A percentile compares a stretch with the other conserved stretches of the same genome.
phyloP scores from a whole-genome alignment of 2,113 vertebrate species.

The Istiophorus platypterus region DNA sequence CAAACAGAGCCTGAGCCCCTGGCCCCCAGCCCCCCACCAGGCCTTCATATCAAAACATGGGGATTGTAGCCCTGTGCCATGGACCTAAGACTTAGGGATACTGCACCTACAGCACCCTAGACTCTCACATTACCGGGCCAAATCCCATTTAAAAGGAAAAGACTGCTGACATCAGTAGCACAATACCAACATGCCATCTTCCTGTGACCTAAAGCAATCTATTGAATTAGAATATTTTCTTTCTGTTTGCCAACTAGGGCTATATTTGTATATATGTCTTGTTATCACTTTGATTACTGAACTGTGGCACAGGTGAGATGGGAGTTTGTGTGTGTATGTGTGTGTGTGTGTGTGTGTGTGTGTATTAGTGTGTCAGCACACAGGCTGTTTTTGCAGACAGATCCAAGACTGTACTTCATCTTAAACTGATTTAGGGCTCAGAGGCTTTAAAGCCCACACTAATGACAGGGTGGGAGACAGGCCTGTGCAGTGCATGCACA shows the following conservation, averaged over 20 bases:
- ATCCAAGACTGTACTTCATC: constrained; percentile 78
- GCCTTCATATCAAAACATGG: constrained; percentile 71
- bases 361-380: constrained; percentile 48
- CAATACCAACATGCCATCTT: constrained; percentile 18
- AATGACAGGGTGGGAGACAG: constrained; percentile 78
- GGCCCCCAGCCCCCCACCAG: constrained; percentile 69
- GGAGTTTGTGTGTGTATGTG: constrained; percentile 24
- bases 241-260: constrained; percentile 1
- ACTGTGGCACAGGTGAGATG: constrained; percentile 47
- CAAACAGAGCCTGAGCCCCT: constrained; percentile 86
- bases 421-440: constrained; percentile 82
- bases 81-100: constrained; percentile 46
- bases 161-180: constrained; percentile 32
- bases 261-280: constrained; percentile 23
- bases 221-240: constrained; percentile 13
- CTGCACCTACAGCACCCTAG: constrained; percentile 21
- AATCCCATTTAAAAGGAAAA: constrained; percentile 34
- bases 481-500: constrained; percentile 20
- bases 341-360: constrained; percentile 39
- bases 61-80: constrained; percentile 60
- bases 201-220: not conserved
- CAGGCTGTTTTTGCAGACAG: constrained; percentile 57
- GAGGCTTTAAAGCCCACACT: constrained; percentile 76
- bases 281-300: constrained; percentile 35
- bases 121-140: constrained; percentile 1